Base-by-base conservation (phyloP, 2,797 vertebrate species). In the Sebastes kiyomatsui region DNA sequence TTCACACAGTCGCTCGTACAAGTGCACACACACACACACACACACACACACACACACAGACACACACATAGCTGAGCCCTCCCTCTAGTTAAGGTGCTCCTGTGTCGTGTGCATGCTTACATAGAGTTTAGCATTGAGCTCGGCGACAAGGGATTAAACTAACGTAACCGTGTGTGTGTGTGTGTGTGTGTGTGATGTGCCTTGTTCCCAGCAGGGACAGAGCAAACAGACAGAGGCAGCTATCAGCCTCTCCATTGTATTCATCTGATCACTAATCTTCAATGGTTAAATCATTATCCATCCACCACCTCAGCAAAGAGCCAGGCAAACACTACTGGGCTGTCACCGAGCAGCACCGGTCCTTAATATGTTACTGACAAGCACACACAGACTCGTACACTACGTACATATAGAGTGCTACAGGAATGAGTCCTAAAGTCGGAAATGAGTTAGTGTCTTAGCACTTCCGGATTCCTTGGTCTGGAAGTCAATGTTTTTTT, bases 211-310 rank as follows among this genome's bases (percentile, higher is more conserved):
- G 91, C 86, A 88, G 87, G 83, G 78, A 81, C 81, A 90, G 80
- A 85, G 91, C 85, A 94, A 96, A 95, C 87, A 95, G 77, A 91
- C 80, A 85, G 85, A 88, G 90, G 90, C 89, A 86, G 77, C 87
- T 93, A 93, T 95, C 94, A 95, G 86, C 81, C 77, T 72, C 84
- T 89, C 90, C 93, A 94, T 94, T 96, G 95, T 94, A 84, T 87
- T 94, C 89, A 55, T 83, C 87, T 90, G 91, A 93, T 93, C 88
- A 81, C 92, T 94, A 93, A 94, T 94, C 94, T 90, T 88, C 90
- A 83, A 90, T 93, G 92, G 95, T 95, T 96, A 94, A 96, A 94
- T 92, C 91, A 94, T 96, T 94, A 95, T 94, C 92, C 87, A 91
- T 84, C 73, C 83, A 92, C 46, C 80, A 90, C 88, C 88, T 92